These are phyloP conservation scores for Melanotus villosus DNA, from an alignment of 2,888 invertebrate genomes.

Conservation along the genomic window DNA sequence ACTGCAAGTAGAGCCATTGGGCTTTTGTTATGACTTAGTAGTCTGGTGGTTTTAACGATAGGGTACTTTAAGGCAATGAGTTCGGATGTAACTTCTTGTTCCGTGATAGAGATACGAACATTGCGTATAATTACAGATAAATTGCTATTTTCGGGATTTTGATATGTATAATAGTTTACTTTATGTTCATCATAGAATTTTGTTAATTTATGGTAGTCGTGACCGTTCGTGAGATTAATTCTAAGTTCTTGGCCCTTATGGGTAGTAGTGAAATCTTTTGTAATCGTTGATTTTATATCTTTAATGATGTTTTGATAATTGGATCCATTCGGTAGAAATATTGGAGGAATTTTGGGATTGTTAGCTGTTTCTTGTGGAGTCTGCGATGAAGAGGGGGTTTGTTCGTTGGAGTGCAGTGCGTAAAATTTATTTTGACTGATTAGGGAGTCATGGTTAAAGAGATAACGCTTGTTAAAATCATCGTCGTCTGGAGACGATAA, in stretches of 20 bases:
- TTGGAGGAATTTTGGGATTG: background rate
- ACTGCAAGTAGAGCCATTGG: too few relatives aligned
- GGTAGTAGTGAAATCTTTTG: background rate
- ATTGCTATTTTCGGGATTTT: too few relatives aligned
- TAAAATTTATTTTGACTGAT: constrained; percentile 2
- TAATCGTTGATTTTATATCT: background rate
- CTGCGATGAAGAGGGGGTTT: background rate
- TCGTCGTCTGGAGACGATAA: background rate
- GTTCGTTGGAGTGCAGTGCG: background rate
- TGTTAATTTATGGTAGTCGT: background rate
- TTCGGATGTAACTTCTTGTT: too few relatives aligned
- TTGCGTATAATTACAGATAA: too few relatives aligned
- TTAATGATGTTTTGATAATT: constrained; percentile 6
- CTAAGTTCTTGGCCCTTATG: background rate
- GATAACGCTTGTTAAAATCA: background rate
- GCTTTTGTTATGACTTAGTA: too few relatives aligned
- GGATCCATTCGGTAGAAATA: background rate
- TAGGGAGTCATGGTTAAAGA: constrained; percentile 3
- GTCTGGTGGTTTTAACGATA: too few relatives aligned
- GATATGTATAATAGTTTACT: too few relatives aligned
- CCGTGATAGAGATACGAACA: too few relatives aligned
- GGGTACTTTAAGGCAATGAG: too few relatives aligned
- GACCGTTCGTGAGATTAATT: background rate
- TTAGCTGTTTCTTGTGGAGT: background rate
- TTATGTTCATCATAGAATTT: background rate